Base-by-base conservation (phyloP, 2,888 invertebrate species). In the Leucophenga montana region DNA sequence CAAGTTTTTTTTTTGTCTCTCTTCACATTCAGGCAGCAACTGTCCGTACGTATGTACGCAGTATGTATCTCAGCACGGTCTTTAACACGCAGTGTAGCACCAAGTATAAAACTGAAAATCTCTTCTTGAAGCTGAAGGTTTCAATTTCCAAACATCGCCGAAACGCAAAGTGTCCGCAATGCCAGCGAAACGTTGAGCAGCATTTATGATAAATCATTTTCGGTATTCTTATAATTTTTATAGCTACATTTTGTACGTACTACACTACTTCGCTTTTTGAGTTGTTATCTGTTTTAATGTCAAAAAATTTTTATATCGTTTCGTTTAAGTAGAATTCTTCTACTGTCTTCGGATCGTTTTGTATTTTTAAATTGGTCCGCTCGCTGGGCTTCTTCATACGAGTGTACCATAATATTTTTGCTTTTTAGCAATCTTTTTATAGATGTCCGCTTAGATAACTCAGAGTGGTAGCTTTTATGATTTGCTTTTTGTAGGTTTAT, bases 151-250 rank as follows among this genome's bases (percentile, higher is more conserved):
- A 73, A 72, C 39, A 39, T 11, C 9, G 39, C 39, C 39, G 39
- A 39, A 39, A 5, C 11, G 39, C 39, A 39, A 39, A 65, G 53
- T 69, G 69, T 73, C 62, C 48, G 11, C 59, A 50, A 18, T 50
- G 22, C 20, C 62, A 64, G 22, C 62, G 46, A 22, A 64, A 13
- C 62, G 46, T 46, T 46, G 20, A 62, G 31, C 44, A 57, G 22
- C 83, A 80, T 82, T 82, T 82, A 83, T 78, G 82, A 82, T 82
- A 82, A 82, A 82, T 82, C 82, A 83, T 83, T 82, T 66, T 83
- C 75, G 73, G 75, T 75, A 74, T 80, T 74, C 73, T 67, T 76
- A 76, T 67, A 33, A 59, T 59, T 39, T 61, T 61, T 39, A 61
- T 39, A 61, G 27, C 20, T 61, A 33, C 16, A 4, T n/a, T n/a